A percentile compares a stretch with the other conserved stretches of the same genome.
Evolutionary conservation across 2,888 invertebrate genomes (phyloP).

Genomic region (Dryobotodes eremita): DNA sequence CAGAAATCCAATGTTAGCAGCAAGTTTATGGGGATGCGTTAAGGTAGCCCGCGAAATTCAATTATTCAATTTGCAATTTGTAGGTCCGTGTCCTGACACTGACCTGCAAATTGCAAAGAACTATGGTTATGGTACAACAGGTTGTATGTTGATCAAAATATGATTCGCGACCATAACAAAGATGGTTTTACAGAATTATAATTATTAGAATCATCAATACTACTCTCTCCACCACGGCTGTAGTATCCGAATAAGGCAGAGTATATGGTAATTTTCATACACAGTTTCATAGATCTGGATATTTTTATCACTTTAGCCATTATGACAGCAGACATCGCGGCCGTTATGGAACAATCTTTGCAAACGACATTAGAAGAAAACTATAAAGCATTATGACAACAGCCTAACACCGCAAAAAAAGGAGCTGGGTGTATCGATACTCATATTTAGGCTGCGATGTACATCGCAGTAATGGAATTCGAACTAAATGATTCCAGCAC

Average conservation of each 20-base stretch:
- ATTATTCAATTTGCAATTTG: neutral
- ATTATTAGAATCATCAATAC: neutral
- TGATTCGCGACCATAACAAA: neutral
- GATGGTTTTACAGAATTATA: neutral
- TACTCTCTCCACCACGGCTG: neutral
- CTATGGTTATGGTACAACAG: neutral
- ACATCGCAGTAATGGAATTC: neutral
- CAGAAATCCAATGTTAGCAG: neutral
- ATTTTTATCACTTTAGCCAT: conserved; percentile 13
- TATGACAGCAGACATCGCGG: neutral
- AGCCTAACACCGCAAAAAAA: neutral
- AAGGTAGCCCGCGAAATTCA: neutral
- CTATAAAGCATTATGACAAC: neutral
- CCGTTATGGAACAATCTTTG: neutral
- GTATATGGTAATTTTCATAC: neutral
- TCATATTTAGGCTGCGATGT: neutral
- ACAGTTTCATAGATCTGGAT: neutral
- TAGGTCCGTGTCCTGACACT: too few relatives aligned
- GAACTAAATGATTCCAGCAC: conserved; percentile 11
- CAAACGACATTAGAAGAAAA: neutral
- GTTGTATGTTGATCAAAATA: neutral
- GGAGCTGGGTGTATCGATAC: neutral
- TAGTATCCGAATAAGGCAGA: neutral
- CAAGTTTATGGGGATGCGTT: neutral
- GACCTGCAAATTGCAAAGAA: neutral